Evolutionary conservation across 1,140 invertebrate species (phyloP).

Genomic region (Zaprionus vittiger): DNA sequence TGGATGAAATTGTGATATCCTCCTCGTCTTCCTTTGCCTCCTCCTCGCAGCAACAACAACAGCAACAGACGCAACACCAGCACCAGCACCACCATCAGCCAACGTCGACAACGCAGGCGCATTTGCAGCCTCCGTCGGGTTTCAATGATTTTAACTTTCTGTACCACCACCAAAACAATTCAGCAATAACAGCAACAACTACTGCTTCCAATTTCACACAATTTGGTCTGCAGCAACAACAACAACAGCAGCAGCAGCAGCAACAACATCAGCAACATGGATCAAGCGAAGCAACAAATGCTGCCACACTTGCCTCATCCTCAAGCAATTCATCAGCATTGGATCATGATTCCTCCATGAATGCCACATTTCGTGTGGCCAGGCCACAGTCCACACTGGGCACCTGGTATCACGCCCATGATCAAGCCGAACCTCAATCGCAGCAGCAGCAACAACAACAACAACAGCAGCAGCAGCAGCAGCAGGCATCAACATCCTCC

Average conservation of each 20-base stretch:
- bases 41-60: slow-evolving; percentile 32
- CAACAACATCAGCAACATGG: slow-evolving; percentile 60
- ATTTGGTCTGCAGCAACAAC: slow-evolving; percentile 60
- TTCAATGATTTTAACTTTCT: slow-evolving; percentile 71
- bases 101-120: slow-evolving; percentile 7
- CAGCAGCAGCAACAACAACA: slow-evolving; percentile 33
- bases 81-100: slow-evolving; percentile 4
- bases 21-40: slow-evolving; percentile 76
- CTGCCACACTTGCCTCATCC: slow-evolving; percentile 72
- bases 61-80: slow-evolving; percentile 41
- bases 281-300: slow-evolving; percentile 73
- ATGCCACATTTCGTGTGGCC: slow-evolving; percentile 63
- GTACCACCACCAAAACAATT: slow-evolving; percentile 54
- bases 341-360: slow-evolving; percentile 74
- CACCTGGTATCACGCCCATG: slow-evolving; percentile 55
- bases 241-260: slow-evolving; percentile 60
- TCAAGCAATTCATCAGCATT: slow-evolving; percentile 69
- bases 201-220: slow-evolving; percentile 46
- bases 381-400: slow-evolving; percentile 54
- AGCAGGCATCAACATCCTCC: slow-evolving; percentile 35
- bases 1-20: slow-evolving; percentile 80
- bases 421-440: slow-evolving; percentile 48
- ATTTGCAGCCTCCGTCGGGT: slow-evolving; percentile 28
- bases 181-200: slow-evolving; percentile 29
- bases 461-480: slow-evolving; percentile 30